Conservation (phyloP, 2,797 vertebrate genomes). For the Hemitrygon akajei region DNA sequence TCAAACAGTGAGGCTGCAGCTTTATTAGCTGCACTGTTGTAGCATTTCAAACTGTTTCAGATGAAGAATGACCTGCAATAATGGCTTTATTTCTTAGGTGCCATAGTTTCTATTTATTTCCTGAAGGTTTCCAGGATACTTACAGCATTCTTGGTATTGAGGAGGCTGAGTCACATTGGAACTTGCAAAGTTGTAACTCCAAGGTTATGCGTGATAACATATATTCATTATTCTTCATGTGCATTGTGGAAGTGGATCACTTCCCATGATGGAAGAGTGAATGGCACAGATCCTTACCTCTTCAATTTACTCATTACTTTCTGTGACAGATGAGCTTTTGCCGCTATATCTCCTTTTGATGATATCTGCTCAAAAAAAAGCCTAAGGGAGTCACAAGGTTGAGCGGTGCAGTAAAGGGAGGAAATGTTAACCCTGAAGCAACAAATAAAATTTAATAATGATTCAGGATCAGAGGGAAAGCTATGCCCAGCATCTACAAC, state of each 20-base stretch:
- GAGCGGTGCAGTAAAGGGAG: not conserved
- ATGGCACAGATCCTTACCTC: slow-evolving; percentile 22
- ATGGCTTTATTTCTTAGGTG: not conserved
- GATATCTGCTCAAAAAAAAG: not conserved
- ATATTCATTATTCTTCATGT: not conserved
- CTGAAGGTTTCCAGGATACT: no score
- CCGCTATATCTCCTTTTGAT: not conserved
- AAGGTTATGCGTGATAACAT: not conserved
- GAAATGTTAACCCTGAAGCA: slow-evolving; percentile 26
- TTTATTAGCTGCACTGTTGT: no score
- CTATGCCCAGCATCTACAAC: not conserved
- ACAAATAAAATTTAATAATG: slow-evolving; percentile 14
- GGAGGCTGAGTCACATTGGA: not conserved
- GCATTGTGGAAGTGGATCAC: not conserved
- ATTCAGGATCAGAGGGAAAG: not conserved
- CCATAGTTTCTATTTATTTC: not conserved
- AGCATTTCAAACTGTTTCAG: not conserved
- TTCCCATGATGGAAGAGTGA: slow-evolving; percentile 7
- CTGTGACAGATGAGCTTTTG: slow-evolving; percentile 26
- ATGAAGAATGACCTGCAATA: not conserved
- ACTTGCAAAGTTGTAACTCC: not conserved
- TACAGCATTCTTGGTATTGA: not conserved
- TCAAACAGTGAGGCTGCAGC: no score
- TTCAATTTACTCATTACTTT: slow-evolving; percentile 15
- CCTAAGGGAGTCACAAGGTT: slow-evolving; percentile 1